Evolutionary conservation across 2,797 vertebrate species (phyloP), one percentile per base, ranked within the genome.

Genomic region (Notamacropus eugenii): DNA sequence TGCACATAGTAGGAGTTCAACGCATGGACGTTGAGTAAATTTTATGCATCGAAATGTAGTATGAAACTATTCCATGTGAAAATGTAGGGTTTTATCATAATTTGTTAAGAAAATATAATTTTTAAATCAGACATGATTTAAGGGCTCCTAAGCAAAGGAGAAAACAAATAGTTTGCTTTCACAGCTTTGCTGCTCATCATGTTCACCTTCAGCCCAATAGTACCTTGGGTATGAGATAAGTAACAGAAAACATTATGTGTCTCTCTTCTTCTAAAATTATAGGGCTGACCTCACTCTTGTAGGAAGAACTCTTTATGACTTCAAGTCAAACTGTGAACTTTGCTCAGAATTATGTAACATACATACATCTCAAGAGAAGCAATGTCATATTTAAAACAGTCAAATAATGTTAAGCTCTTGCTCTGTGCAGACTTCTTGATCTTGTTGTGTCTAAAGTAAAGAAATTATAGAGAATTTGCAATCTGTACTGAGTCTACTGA

Each of bases 61-160:
- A 62, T 2, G 19, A n/a, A 22, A 22, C 14, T 74, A 22, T 74
- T 74, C 19, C n/a, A 74, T 74, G 24, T 22, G 40, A 74, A 74
- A 74, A 74, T 74, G n/a, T 74, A 40, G n/a, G 19, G 24, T 56
- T 55, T 74, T 54, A 62, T 82, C 54, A 27, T 28, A 29, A 92
- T n/a, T 91, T 50, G 11, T 29, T 94, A 57, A 94, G 54, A 91
- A 94, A 55, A 94, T 57, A 54, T 92, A 22, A 58, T n/a, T 29
- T 74, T 54, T 55, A 40, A 94, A 50, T 62, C 54, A 55, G 40
- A 55, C 31, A 14, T 91, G 54, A 34, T 5, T 13, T 46, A 46
- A 46, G 50, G 50, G 50, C 8, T 19, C 19, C 52, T 57, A n/a
- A 52, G 91, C 8, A 13, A 22, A 52, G 13, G 29, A 82, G 28